Percentiles rank a stretch among this genome's conserved stretches.
Conservation (phyloP, 2,113 vertebrate species). For the Hemibagrus wyckioides region DNA sequence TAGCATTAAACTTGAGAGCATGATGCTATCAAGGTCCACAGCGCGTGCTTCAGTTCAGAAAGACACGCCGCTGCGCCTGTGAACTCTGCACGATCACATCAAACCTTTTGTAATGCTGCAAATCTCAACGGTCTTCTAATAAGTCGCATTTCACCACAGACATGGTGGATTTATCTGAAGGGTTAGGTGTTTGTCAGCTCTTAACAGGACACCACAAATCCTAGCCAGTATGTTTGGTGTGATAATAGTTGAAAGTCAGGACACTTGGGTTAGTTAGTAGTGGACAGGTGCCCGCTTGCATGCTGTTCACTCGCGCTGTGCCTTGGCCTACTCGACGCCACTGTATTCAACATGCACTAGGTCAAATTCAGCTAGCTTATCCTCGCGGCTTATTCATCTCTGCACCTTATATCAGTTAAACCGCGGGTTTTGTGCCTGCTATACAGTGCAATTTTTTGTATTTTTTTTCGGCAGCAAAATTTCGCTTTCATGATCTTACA, state of each 20-base stretch:
- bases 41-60: too few species aligned
- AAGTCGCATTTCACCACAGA: neutral
- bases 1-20: too few species aligned
- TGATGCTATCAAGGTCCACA: neutral
- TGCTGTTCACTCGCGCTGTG: conserved; percentile 23
- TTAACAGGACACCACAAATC: neutral
- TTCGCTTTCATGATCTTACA: neutral
- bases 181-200: too few species aligned
- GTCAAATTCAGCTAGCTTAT: conserved; percentile 3
- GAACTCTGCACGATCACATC: conserved; percentile 6
- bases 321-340: conserved; percentile 11
- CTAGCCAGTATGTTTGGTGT: too few species aligned
- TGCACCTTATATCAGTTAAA: neutral
- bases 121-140: neutral
- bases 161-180: too few species aligned
- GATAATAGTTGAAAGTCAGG: neutral
- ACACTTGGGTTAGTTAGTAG: neutral
- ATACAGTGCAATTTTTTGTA: too few species aligned
- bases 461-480: neutral
- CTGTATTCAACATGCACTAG: conserved; percentile 4
- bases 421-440: too few species aligned
- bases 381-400: neutral
- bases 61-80: neutral
- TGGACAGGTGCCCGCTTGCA: neutral
- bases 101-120: neutral